Conservation (phyloP, 2,113 vertebrate genomes). For the Halichoeres trimaculatus region DNA sequence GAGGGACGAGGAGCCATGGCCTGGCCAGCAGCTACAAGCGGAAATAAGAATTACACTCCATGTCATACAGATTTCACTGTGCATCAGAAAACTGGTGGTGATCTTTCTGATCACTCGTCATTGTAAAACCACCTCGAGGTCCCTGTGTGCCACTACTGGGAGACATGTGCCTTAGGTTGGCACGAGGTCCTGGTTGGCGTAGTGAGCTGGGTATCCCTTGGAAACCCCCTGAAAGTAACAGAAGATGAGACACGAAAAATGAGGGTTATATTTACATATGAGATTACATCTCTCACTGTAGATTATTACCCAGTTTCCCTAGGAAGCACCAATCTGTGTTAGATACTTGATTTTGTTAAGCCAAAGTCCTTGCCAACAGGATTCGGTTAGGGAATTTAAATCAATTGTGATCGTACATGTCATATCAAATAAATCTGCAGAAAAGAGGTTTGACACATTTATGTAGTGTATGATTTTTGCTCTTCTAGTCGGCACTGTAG, state of each 20-base stretch:
- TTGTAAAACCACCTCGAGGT: slow-evolving; percentile 84
- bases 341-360: too few species aligned
- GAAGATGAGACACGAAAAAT: slow-evolving; percentile 7
- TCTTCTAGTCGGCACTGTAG: too few species aligned
- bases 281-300: background rate
- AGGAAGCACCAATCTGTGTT: too few species aligned
- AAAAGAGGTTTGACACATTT: too few species aligned
- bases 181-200: slow-evolving; percentile 94
- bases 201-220: slow-evolving; percentile 93
- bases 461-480: too few species aligned
- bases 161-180: slow-evolving; percentile 90
- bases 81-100: background rate
- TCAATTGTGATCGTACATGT: too few species aligned
- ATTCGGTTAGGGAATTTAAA: too few species aligned
- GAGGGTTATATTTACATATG: background rate
- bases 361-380: too few species aligned
- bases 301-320: too few species aligned
- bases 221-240: slow-evolving; percentile 81
- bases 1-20: slow-evolving; percentile 88
- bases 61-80: background rate
- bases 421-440: too few species aligned
- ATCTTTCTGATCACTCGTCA: background rate
- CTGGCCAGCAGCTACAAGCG: slow-evolving; percentile 82
- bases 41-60: slow-evolving; percentile 24
- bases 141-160: slow-evolving; percentile 86